Evolutionary conservation across 2,113 vertebrate genomes (phyloP), one percentile per base, ranked within the genome.

Genomic region (Gymnogyps californianus): DNA sequence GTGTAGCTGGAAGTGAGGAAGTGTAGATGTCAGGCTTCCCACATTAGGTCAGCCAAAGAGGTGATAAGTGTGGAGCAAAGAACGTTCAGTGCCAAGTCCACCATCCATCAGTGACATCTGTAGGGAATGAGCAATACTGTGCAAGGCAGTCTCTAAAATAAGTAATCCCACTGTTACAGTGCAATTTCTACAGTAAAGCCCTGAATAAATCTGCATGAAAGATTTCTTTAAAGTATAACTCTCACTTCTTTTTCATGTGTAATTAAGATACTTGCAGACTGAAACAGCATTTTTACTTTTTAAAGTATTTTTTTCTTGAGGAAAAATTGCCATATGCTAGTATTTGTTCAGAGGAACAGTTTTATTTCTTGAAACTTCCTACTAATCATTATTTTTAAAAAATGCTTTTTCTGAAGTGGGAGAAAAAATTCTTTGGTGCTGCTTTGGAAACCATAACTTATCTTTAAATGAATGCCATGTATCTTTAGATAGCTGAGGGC

Each of bases 21-120:
- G n/a, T 59, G 31, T 42, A 46, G 40, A 32, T 83, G 64, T 62
- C 19, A 38, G 26, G 62, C 55, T 59, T 78, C 42, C 54, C 34
- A 21, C 16, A 2, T 40, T 15, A 51, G 54, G 47, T 78, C 52
- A 62, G 54, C 34, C 49, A 20, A 47, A 36, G 65, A 69, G 47
- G 18, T 69, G 54, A 18, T 36, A 42, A 46, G 47, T 3, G 1
- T 64, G 61, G 54, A 88, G 61, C 49, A 57, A 46, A 67, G 66
- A 74, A 55, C 4, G 0, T 46, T 62, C 1, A 5, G 36, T 2
- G 0, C 40, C 0, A 7, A 61, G 61, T 51, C 28, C 8, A 0
- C 46, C 46, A n/a, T 74, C 44, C 66, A 20, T 42, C 32, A 44
- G 40, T 57, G 71, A 42, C 47, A 57, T 51, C 32, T 61, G 57